Percentiles rank a stretch among this genome's conserved stretches.
Evolutionary conservation across 2,797 vertebrate genomes (phyloP).

Genomic region (Lophotriccus pileatus): DNA sequence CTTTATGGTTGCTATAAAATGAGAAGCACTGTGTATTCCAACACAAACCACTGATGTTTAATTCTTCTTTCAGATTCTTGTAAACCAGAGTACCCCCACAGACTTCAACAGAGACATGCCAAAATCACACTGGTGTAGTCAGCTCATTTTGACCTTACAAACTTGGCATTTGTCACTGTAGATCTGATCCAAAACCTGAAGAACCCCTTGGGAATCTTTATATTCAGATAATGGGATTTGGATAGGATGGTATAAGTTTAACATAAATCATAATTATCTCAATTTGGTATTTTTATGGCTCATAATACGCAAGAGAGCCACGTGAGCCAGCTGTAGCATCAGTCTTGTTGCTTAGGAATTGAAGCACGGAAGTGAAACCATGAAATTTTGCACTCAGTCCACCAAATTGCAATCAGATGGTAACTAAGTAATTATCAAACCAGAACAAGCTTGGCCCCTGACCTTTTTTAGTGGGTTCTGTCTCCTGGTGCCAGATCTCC

Average conservation of each 20-base stretch:
- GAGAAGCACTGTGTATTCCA: neutral
- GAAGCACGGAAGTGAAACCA: neutral
- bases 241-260: neutral
- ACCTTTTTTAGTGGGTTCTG: neutral
- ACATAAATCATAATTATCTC: conserved; percentile 2
- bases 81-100: neutral
- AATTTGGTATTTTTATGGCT: neutral
- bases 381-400: neutral
- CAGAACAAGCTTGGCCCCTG: neutral
- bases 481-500: neutral
- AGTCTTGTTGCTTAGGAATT: neutral
- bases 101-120: neutral
- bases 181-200: neutral
- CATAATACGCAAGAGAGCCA: neutral
- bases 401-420: neutral
- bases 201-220: neutral
- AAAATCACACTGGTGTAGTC: neutral
- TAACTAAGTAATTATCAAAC: neutral
- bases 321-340: neutral
- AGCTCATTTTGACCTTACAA: conserved; percentile 9
- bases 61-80: neutral
- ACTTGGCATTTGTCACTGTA: neutral
- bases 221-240: neutral
- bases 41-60: neutral
- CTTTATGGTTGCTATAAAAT: neutral